These are phyloP conservation scores for Octopus sinensis DNA, from an alignment of 1,140 invertebrate species.

Conservation along the genomic window DNA sequence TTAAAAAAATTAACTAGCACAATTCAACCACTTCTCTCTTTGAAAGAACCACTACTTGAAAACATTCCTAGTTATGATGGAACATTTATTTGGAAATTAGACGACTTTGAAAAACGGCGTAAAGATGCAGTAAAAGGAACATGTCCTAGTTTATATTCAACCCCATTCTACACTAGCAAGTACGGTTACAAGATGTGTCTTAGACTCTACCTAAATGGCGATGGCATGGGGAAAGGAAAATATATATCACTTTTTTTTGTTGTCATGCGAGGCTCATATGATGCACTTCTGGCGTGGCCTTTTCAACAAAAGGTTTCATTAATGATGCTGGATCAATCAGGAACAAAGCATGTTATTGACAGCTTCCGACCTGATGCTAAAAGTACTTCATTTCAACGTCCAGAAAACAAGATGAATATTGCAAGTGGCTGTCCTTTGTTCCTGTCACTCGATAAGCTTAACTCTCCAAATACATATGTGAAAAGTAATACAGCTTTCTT, in stretches of 20 bases:
- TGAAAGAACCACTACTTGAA: not conserved
- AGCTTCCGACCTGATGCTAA: constrained; percentile 50
- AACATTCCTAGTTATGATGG: constrained; percentile 43
- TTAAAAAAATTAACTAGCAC: not conserved
- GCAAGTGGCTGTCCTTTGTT: constrained; percentile 55
- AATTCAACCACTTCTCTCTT: not conserved
- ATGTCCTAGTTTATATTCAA: constrained; percentile 49
- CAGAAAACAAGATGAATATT: constrained; percentile 55
- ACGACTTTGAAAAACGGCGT: constrained; percentile 41
- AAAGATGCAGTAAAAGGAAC: constrained; percentile 46
- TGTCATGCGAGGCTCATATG: constrained; percentile 51
- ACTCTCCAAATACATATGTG: constrained; percentile 42
- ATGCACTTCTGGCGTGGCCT: constrained; percentile 51
- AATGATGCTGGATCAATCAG: constrained; percentile 48
- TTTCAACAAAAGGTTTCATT: constrained; percentile 52
- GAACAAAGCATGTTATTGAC: constrained; percentile 45
- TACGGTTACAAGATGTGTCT: constrained; percentile 77
- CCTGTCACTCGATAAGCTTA: constrained; percentile 41
- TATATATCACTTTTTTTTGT: constrained; percentile 56
- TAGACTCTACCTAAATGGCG: constrained; percentile 74
- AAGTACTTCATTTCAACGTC: constrained; percentile 49
- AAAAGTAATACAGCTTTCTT: constrained; percentile 54
- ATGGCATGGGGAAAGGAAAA: constrained; percentile 60
- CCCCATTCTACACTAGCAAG: constrained; percentile 48
- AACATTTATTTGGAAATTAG: constrained; percentile 48